Percentiles rank a stretch among this genome's conserved stretches.
phyloP scores from a whole-genome alignment of 2,888 invertebrate genomes.

The Mimachlamys varia region DNA sequence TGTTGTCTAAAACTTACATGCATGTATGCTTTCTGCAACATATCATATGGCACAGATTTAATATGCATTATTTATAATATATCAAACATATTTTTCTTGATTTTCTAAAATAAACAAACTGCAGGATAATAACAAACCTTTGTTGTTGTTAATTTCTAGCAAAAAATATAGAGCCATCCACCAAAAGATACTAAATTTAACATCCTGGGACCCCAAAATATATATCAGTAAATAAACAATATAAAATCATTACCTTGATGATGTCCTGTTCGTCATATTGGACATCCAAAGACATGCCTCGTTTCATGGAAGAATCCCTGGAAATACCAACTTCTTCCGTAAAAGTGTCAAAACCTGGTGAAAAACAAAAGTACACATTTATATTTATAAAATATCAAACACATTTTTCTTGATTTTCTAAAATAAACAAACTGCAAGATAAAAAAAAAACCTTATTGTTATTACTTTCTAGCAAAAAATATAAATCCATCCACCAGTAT shows the following conservation, averaged over 20 bases:
- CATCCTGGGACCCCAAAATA: background rate
- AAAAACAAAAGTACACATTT: background rate
- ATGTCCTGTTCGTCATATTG: slow-evolving; percentile 86
- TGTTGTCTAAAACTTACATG: background rate
- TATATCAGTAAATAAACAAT: background rate
- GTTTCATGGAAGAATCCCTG: slow-evolving; percentile 88
- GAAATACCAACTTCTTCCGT: slow-evolving; percentile 86
- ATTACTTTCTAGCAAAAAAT: background rate
- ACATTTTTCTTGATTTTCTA: background rate
- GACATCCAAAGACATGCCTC: slow-evolving; percentile 85
- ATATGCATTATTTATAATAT: background rate
- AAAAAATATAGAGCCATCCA: background rate
- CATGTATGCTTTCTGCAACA: background rate
- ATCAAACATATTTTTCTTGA: background rate
- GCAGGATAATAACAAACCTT: too few relatives aligned
- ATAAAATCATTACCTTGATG: slow-evolving; percentile 85
- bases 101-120: background rate
- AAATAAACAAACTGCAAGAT: background rate
- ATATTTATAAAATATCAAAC: background rate
- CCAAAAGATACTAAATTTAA: background rate
- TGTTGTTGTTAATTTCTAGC: background rate
- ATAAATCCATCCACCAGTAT: background rate
- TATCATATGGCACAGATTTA: background rate
- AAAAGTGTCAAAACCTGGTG: slow-evolving; percentile 85
- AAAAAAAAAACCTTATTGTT: too few relatives aligned